Conservation (phyloP, 2,113 vertebrate genomes). For the Tapirus terrestris region DNA sequence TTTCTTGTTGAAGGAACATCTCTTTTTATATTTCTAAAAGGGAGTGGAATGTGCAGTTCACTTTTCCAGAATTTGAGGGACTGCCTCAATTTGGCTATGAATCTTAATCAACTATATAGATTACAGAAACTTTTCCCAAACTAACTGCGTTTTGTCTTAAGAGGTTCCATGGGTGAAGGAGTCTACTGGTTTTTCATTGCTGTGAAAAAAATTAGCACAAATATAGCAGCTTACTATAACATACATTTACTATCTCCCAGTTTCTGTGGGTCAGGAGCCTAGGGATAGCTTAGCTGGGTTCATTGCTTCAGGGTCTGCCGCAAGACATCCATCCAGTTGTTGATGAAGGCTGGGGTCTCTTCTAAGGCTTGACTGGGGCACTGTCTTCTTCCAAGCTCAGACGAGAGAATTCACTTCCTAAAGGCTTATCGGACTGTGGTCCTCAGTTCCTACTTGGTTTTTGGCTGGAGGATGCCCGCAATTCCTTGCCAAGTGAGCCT, state of each 20-base stretch:
- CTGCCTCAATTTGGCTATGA: not conserved
- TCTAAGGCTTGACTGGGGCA: not conserved
- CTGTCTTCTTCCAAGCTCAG: not conserved
- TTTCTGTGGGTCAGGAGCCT: not conserved
- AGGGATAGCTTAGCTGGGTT: not conserved
- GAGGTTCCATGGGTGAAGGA: not conserved
- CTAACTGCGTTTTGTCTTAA: not conserved
- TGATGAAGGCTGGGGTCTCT: not conserved
- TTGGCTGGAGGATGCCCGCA: not conserved
- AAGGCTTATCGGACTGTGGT: not conserved
- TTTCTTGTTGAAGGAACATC: constrained; percentile 39
- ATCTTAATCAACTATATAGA: not conserved
- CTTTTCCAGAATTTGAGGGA: not conserved
- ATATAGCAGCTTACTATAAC: not conserved
- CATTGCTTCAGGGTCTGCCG: not conserved
- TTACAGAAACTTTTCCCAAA: not conserved
- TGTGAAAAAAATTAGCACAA: not conserved
- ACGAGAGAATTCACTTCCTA: not conserved
- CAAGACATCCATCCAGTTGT: not conserved
- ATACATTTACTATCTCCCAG: not conserved
- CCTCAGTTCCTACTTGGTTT: not conserved
- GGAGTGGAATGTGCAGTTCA: not conserved
- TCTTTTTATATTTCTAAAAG: constrained; percentile 49
- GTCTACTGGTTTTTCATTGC: not conserved
- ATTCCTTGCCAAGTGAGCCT: not conserved